A percentile compares a stretch with the other conserved stretches of the same genome.
Conservation (phyloP, 2,888 invertebrate genomes). For the Chrysolina oricalcia region DNA sequence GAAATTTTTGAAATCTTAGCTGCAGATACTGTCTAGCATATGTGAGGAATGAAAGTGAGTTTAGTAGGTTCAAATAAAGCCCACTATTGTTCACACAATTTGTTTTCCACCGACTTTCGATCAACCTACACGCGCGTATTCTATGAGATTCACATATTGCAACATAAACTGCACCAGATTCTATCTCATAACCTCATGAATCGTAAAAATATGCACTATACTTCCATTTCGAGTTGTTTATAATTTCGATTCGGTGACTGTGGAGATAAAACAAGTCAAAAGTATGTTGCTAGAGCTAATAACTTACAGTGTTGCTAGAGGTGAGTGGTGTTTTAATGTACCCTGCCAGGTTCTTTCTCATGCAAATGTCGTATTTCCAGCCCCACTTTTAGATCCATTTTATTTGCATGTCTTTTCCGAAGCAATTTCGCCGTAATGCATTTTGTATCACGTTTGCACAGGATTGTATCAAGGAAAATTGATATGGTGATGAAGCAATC, state of each 20-base stretch:
- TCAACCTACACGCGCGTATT: background rate
- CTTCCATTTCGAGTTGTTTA: conserved; percentile 42
- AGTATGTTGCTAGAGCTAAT: conserved; percentile 47
- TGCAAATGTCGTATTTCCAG: conserved; percentile 53
- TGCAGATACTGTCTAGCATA: too few species aligned
- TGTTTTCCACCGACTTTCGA: too few species aligned
- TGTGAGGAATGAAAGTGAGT: too few species aligned
- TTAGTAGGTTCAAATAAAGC: too few species aligned
- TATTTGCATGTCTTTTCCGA: conserved; percentile 55
- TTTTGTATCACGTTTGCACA: conserved; percentile 52
- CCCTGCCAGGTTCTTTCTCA: conserved; percentile 50
- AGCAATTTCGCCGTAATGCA: conserved; percentile 55
- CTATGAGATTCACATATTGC: background rate
- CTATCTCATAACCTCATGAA: conserved; percentile 21
- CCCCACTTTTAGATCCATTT: conserved; percentile 52
- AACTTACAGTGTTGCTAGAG: conserved; percentile 53
- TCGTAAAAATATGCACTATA: conserved; percentile 36
- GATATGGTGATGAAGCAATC: too few species aligned
- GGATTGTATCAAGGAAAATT: conserved; percentile 37
- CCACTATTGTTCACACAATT: too few species aligned
- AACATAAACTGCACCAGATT: background rate
- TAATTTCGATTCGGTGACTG: conserved; percentile 45
- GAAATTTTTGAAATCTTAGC: too few species aligned
- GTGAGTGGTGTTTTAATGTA: conserved; percentile 48
- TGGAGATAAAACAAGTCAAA: conserved; percentile 46